Evolutionary conservation across 2,113 vertebrate species (phyloP).

Genomic region (Phaetusa simplex): DNA sequence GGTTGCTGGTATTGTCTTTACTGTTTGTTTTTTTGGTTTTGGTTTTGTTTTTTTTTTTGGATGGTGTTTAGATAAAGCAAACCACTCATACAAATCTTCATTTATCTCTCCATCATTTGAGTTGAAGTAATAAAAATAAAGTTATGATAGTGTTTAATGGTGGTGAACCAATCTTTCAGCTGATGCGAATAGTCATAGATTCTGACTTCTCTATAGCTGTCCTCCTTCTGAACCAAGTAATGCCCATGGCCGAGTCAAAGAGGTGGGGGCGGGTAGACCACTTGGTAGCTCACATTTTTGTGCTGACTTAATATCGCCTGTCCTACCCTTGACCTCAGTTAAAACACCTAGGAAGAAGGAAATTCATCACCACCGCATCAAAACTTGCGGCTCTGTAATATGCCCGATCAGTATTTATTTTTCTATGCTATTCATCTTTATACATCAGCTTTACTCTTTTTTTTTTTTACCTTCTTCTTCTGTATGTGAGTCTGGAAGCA

Average conservation of each 20-base stretch:
- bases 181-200: neutral
- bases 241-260: accelerated
- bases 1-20: neutral
- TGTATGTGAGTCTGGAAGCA: neutral
- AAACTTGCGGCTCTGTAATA: neutral
- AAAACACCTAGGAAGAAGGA: neutral
- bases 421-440: neutral
- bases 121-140: neutral
- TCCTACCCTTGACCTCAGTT: neutral
- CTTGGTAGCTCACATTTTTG: neutral
- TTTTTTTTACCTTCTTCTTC: neutral
- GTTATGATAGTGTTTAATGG: neutral
- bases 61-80: neutral
- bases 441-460: neutral
- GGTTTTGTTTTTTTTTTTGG: too few species aligned
- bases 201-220: neutral
- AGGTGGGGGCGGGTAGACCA: neutral
- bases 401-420: neutral
- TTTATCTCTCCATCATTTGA: neutral
- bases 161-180: neutral
- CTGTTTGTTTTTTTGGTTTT: neutral
- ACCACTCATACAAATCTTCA: neutral
- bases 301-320: neutral
- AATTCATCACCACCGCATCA: neutral
- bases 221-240: neutral